phyloP scores from a whole-genome alignment of 2,888 invertebrate species.

The Lasioglossum figueresi region DNA sequence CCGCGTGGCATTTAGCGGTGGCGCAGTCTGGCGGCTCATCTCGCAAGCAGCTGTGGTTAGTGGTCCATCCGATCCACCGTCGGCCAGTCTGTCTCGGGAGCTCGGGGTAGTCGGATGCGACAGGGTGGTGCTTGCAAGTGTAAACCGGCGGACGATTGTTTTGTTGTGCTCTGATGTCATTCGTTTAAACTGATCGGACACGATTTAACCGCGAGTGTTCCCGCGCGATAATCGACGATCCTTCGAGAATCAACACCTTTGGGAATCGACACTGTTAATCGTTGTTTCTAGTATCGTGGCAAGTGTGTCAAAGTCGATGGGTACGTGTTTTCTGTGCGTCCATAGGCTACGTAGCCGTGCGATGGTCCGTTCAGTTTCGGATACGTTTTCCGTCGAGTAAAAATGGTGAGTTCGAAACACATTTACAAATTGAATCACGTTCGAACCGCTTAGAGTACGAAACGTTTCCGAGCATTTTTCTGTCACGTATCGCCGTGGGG shows the following conservation, averaged over 20 bases:
- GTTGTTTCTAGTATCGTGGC: conserved; percentile 27
- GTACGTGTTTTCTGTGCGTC: conserved; percentile 64
- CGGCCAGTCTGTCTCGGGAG: conserved; percentile 53
- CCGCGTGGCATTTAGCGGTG: neutral
- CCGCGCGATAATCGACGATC: neutral
- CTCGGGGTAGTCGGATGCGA: conserved; percentile 13
- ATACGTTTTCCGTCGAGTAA: conserved; percentile 32
- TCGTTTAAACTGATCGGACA: conserved; percentile 17
- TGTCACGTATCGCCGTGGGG: neutral
- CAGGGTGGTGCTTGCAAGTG: conserved; percentile 2
- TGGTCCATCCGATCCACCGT: neutral
- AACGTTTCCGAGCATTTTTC: neutral
- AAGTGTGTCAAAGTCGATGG: conserved; percentile 65
- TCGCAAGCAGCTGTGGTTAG: neutral
- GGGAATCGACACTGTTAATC: conserved; percentile 22
- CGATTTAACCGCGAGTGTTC: conserved; percentile 28
- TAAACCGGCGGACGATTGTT: conserved; percentile 57
- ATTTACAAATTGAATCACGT: neutral
- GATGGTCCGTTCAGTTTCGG: conserved; percentile 42
- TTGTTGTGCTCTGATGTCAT: conserved; percentile 48
- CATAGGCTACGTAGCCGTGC: conserved; percentile 39
- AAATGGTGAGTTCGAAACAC: conserved; percentile 44
- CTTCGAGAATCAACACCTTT: neutral
- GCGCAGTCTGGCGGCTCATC: neutral
- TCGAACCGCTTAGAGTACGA: too few species aligned